Conservation (phyloP, 2,113 vertebrate genomes). For the Microtus richardsoni region DNA sequence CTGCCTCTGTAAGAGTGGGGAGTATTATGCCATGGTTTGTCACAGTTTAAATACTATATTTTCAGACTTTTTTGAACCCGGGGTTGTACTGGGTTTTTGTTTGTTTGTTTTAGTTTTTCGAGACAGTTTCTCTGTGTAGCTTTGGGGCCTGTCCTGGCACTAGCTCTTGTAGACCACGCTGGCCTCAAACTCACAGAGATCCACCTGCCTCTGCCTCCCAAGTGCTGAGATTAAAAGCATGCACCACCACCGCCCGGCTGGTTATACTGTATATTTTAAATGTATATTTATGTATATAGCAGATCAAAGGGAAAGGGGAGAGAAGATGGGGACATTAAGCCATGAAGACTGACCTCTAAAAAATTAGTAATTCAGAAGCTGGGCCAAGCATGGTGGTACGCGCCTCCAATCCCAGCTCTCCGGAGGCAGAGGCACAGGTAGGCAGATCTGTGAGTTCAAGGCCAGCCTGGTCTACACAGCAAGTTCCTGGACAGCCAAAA, state of each 20-base stretch:
- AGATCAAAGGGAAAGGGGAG: not conserved
- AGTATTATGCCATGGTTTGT: accelerated
- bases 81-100: not conserved
- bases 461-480: not conserved
- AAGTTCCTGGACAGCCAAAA: not conserved
- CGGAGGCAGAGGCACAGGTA: not conserved
- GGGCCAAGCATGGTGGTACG: not conserved
- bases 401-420: not conserved
- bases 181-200: too few species aligned
- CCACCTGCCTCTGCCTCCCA: too few species aligned
- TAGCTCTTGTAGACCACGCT: too few species aligned
- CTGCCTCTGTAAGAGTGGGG: not conserved
- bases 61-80: not conserved
- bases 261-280: not conserved
- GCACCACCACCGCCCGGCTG: not conserved
- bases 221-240: too few species aligned
- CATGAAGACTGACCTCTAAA: slow-evolving; percentile 69
- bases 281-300: not conserved
- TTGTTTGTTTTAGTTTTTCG: too few species aligned
- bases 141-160: too few species aligned
- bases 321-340: not conserved
- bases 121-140: too few species aligned
- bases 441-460: not conserved
- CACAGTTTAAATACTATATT: not conserved
- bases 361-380: not conserved